Evolutionary conservation across 2,113 vertebrate genomes (phyloP), one percentile per base, ranked within the genome.

Genomic region (Mus pahari): DNA sequence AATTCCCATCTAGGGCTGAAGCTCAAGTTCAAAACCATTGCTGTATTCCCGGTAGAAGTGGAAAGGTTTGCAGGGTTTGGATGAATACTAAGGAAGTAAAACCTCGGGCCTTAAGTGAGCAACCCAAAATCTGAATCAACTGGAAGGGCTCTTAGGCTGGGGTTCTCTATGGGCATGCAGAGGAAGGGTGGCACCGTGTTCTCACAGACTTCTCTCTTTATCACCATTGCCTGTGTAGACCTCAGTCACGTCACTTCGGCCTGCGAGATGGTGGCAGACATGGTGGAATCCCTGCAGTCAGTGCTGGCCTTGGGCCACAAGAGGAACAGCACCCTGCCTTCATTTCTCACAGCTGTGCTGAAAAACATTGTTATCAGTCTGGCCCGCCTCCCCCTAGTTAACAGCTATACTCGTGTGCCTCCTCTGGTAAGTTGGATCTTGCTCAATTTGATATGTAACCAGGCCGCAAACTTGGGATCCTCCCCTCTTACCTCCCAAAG

Each of bases 391-490:
- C 99, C 99, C 24, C 98, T 99, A 10, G 99, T 99, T 97, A 99
- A 99, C 98, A 99, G 99, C 98, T 99, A 99, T 96, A 99, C 99
- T 0, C 97, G 99, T 77, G 99, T 99, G 1, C 99, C 99, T 89
- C 99, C 99, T 2, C 98, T 99, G 99, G 99, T 99, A 98, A 98
- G 98, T 98, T 82, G 6, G 42, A 17, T 66, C 45, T 53, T 75
- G 33, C 60, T 60, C n/a, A 60, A 1, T 58, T 58, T 60, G 26
- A 58, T 74, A 58, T 45, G 53, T 89, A 45, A 58, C 28, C 71
- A 74, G 36, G 26, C 64, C 45, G 79, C 22, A 48, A 26, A 64
- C 55, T 33, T 79, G 22, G 9, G 89, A 20, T 48, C 20, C 24
- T 53, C 36, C 5, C 42, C 36, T 90, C 73, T n/a, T n/a, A 48